Evolutionary conservation across 1,140 invertebrate species (phyloP).

Genomic region (Cyrtorhinus lividipennis): DNA sequence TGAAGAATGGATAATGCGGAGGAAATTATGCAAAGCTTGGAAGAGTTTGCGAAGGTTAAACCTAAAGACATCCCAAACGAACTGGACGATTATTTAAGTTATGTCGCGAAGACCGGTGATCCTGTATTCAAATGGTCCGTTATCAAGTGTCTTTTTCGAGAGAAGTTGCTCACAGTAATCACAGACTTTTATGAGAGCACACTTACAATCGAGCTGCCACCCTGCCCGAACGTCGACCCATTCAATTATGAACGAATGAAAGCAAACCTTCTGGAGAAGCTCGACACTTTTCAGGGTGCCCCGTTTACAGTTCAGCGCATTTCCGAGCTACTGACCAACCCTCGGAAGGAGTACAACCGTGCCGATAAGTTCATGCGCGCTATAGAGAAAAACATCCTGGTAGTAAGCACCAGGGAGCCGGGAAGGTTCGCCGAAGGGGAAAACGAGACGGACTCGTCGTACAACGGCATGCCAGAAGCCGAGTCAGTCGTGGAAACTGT

Average conservation of each 20-base stretch:
- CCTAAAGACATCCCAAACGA: conserved; percentile 70
- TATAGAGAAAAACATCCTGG: conserved; percentile 84
- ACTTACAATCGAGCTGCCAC: conserved; percentile 53
- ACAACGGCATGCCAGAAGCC: conserved; percentile 21
- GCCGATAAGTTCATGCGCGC: conserved; percentile 94
- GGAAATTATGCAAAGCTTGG: conserved; percentile 61
- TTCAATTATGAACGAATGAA: conserved; percentile 86
- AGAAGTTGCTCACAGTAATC: conserved; percentile 74
- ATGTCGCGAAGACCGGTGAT: conserved; percentile 86
- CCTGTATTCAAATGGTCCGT: conserved; percentile 83
- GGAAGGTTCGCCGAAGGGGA: conserved; percentile 30
- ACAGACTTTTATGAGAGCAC: conserved; percentile 70
- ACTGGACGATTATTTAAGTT: conserved; percentile 77
- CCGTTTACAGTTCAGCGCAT: conserved; percentile 94
- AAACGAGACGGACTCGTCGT: conserved; percentile 16
- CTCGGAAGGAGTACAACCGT: conserved; percentile 85
- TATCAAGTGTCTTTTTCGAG: conserved; percentile 71
- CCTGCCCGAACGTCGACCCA: conserved; percentile 76
- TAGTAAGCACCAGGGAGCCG: conserved; percentile 88
- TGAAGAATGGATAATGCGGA: conserved; percentile 85
- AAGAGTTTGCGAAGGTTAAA: conserved; percentile 72
- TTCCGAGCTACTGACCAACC: conserved; percentile 79
- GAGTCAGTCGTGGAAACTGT: conserved; percentile 19
- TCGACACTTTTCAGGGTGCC: conserved; percentile 72
- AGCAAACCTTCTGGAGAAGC: conserved; percentile 60